phyloP scores from a whole-genome alignment of 1,140 invertebrate species.

The Agrypnia vestita region DNA sequence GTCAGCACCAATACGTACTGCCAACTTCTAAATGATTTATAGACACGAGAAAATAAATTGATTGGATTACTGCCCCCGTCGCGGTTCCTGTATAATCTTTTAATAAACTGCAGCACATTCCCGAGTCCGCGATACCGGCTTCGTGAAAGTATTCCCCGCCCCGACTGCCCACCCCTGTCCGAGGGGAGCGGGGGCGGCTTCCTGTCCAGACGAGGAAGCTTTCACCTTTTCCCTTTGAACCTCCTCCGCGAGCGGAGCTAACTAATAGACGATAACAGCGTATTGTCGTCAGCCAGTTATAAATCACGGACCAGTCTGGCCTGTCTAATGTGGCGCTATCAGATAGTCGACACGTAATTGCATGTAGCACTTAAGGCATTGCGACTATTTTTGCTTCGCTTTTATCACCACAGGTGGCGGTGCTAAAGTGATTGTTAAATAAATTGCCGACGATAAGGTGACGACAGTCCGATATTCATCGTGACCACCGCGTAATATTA shows the following conservation, averaged over 20 bases:
- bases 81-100: too few relatives aligned
- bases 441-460: conserved; percentile 49
- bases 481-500: conserved; percentile 9
- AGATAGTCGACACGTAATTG: conserved; percentile 50
- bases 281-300: conserved; percentile 57
- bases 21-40: too few relatives aligned
- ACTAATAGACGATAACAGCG: conserved; percentile 57
- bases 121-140: too few relatives aligned
- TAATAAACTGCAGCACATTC: too few relatives aligned
- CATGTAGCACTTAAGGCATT: conserved; percentile 43
- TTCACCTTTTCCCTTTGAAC: conserved; percentile 14
- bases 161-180: not conserved
- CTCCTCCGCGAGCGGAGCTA: conserved; percentile 27
- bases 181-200: conserved; percentile 38
- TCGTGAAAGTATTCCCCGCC: not conserved
- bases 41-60: too few relatives aligned
- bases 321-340: conserved; percentile 7
- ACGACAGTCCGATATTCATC: conserved; percentile 40
- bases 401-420: conserved; percentile 42
- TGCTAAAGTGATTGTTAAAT: conserved; percentile 51
- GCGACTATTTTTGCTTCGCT: conserved; percentile 29
- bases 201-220: conserved; percentile 54
- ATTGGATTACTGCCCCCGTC: too few relatives aligned
- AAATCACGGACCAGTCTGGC: conserved; percentile 47
- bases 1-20: too few relatives aligned